Evolutionary conservation across 1,140 invertebrate species (phyloP), one percentile per base, ranked within the genome.

Genomic region (Diabrotica virgifera): DNA sequence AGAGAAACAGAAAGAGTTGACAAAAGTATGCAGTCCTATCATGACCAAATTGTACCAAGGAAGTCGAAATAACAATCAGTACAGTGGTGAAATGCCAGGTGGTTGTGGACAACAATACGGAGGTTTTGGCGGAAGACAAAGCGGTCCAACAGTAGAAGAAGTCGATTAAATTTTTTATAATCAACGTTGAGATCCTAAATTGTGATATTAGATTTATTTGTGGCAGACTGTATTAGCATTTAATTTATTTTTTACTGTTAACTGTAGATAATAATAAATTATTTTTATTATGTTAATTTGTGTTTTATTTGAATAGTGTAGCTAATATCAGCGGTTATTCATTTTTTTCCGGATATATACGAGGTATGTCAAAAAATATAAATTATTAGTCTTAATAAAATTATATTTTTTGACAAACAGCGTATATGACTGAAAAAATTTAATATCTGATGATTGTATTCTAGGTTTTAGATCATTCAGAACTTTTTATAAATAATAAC

Each of bases 111-210:
- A 78, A 66, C 80, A 81, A 62, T 75, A 76, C 8, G 67, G 70
- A 4, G 77, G 78, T 51, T 69, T 66, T 36, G 63, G 58, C 50
- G 60, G 59, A 5, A 65, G 65, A 24, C 66, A 67, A 54, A 71
- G 74, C 35, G 72, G 75, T 37, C 87, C 87, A 50, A 90, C 86
- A 11, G 85, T 90, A 55, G 88, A 90, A 77, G 88, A 90, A 79
- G 89, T 90, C 14, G 87, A 90, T 76, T 90, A 87, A 83, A 24
- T 6, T 59, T 5, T 46, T 24, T 24, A 24, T 24, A 24, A 24
- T 24, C 24, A 24, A 24, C 4, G 1, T 24, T 24, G 4, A 24
- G 24, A 2, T 24, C 4, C 24, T 6, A 4, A 5, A 46, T 46
- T 46, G 40, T 46, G n/a, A 10, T 24, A 24, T 24, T 24, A 5